Percentiles rank a stretch among this genome's conserved stretches.
Conservation (phyloP, 2,797 vertebrate genomes). For the Propithecus deckenii region DNA sequence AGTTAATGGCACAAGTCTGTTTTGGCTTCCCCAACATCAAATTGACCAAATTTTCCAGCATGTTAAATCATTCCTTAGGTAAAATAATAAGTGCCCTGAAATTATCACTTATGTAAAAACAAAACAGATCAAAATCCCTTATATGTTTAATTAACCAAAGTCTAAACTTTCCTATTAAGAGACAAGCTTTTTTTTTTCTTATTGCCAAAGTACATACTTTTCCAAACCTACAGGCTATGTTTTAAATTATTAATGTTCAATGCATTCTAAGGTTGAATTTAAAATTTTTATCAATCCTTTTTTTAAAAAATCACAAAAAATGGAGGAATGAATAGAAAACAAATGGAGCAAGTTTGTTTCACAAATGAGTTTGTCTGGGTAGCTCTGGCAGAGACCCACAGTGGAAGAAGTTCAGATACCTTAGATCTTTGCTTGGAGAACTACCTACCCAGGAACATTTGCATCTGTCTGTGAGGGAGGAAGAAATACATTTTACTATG, state of each 20-base stretch:
- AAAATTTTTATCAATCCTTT: neutral
- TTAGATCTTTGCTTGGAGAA: neutral
- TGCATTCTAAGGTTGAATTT: conserved; percentile 28
- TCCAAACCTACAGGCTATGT: neutral
- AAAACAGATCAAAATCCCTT: conserved; percentile 47
- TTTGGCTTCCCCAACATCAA: neutral
- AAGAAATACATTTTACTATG: neutral
- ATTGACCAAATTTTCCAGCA: conserved; percentile 41
- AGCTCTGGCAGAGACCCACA: neutral
- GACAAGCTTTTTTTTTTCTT: neutral
- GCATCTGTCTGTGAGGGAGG: neutral
- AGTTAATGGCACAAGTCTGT: neutral
- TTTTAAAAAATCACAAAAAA: neutral
- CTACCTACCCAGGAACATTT: neutral
- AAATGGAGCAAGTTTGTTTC: neutral
- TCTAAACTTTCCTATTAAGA: conserved; percentile 12
- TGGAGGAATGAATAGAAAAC: conserved; percentile 17
- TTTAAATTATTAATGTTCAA: conserved; percentile 38
- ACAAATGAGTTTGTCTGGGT: neutral
- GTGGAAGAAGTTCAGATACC: neutral
- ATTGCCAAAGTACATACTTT: neutral
- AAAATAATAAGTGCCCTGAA: conserved; percentile 64
- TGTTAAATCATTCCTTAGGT: conserved; percentile 33
- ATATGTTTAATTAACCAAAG: neutral
- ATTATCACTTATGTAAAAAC: conserved; percentile 61